A percentile compares a stretch with the other conserved stretches of the same genome.
Conservation (phyloP, 2,888 invertebrate species). For the Apeira syringaria region DNA sequence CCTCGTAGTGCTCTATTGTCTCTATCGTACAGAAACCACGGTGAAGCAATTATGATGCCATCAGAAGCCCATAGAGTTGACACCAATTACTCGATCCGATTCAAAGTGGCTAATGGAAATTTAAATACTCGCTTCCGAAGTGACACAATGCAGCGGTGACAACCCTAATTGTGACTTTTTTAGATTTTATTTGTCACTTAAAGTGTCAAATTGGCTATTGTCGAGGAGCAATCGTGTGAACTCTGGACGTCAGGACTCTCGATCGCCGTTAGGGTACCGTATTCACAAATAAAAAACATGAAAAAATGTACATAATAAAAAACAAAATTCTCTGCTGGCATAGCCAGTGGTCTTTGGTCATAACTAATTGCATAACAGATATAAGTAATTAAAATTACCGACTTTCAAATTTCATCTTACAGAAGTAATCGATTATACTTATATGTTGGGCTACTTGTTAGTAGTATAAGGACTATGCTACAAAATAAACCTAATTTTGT, state of each 20-base stretch:
- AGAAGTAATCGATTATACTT: too few species aligned
- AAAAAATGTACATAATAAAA: too few species aligned
- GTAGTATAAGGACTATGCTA: too few species aligned
- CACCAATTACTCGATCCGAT: conserved; percentile 46
- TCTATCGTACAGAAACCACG: conserved; percentile 15
- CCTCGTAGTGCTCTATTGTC: conserved; percentile 30
- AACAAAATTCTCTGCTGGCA: too few species aligned
- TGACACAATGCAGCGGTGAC: conserved; percentile 57
- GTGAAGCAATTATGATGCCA: conserved; percentile 25
- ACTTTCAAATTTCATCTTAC: too few species aligned
- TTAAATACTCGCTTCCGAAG: conserved; percentile 76
- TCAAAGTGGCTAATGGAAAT: conserved; percentile 76
- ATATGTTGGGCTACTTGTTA: too few species aligned
- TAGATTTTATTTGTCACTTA: conserved; percentile 59
- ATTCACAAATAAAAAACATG: too few species aligned
- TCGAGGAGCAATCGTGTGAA: conserved; percentile 56
- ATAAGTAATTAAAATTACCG: too few species aligned
- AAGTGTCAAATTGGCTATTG: conserved; percentile 79
- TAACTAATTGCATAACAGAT: too few species aligned
- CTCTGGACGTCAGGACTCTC: conserved; percentile 44
- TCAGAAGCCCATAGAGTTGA: conserved; percentile 39
- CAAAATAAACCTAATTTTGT: too few species aligned
- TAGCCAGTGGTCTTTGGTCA: too few species aligned
- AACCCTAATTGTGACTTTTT: conserved; percentile 64
- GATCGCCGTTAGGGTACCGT: conserved; percentile 26